phyloP scores from a whole-genome alignment of 1,140 invertebrate species.

The Mylabris phalerata region DNA sequence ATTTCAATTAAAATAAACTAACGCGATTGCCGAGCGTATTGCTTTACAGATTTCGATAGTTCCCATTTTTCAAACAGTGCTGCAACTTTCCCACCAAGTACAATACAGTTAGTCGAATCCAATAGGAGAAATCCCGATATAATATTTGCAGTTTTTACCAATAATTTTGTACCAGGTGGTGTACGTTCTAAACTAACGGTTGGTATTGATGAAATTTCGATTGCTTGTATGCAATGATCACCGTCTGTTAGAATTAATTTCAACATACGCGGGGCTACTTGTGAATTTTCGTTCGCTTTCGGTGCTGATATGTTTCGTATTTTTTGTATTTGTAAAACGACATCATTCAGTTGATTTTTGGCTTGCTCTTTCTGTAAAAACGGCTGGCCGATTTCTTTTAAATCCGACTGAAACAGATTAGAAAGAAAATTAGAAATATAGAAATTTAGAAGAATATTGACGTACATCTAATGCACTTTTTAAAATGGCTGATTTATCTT shows the following conservation, averaged over 20 bases:
- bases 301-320: conserved; percentile 80
- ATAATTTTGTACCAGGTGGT: conserved; percentile 69
- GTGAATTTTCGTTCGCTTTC: conserved; percentile 83
- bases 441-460: conserved; percentile 40
- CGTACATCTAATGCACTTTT: conserved; percentile 65
- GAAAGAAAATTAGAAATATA: conserved; percentile 1
- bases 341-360: conserved; percentile 56
- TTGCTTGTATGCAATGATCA: conserved; percentile 64
- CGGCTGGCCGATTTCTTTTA: conserved; percentile 65
- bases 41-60: conserved; percentile 69
- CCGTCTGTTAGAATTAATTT: conserved; percentile 82
- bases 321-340: conserved; percentile 83
- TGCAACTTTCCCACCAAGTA: conserved; percentile 76
- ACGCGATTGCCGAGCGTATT: conserved; percentile 53
- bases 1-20: conserved; percentile 8
- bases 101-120: conserved; percentile 53
- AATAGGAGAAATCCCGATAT: conserved; percentile 64
- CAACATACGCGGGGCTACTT: conserved; percentile 70
- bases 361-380: conserved; percentile 50
- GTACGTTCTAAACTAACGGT: conserved; percentile 61
- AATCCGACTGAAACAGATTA: conserved; percentile 59
- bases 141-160: conserved; percentile 47
- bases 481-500: conserved; percentile 54
- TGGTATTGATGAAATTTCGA: conserved; percentile 63
- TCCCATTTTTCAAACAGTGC: conserved; percentile 85